Conservation (phyloP, 35 echinoderm and acorn worm species). For the Holothuria glaberrima region DNA sequence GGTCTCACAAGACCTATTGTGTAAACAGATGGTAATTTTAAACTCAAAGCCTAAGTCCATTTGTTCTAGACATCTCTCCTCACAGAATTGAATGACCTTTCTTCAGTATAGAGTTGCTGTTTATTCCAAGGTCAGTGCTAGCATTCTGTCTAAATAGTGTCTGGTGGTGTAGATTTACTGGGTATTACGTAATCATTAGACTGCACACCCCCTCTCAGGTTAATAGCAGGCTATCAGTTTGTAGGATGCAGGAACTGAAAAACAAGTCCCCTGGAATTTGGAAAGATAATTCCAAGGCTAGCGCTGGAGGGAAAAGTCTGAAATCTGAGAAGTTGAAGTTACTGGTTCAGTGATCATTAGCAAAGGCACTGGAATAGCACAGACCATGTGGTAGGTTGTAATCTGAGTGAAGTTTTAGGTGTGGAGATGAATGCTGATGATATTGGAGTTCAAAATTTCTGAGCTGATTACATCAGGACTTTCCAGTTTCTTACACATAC, state of each 20-base stretch:
- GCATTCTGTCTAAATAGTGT: slow-evolving; percentile 12
- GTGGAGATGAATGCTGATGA: no score
- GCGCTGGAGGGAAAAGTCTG: neutral
- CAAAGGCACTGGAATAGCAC: no score
- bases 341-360: no score
- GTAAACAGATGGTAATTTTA: no score
- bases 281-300: neutral
- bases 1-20: no score
- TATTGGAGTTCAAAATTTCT: no score
- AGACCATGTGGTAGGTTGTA: no score
- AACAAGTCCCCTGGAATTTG: slow-evolving; percentile 23
- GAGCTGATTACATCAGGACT: no score
- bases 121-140: neutral
- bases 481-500: no score
- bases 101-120: neutral
- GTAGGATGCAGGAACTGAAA: neutral
- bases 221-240: slow-evolving; percentile 1
- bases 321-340: no score
- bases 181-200: neutral
- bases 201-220: neutral
- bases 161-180: neutral
- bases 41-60: neutral
- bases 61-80: neutral
- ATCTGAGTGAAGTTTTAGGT: no score
- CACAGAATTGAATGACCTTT: neutral